These are phyloP conservation scores for Zaprionus bogoriensis DNA, from an alignment of 2,888 invertebrate genomes.

Conservation along the genomic window DNA sequence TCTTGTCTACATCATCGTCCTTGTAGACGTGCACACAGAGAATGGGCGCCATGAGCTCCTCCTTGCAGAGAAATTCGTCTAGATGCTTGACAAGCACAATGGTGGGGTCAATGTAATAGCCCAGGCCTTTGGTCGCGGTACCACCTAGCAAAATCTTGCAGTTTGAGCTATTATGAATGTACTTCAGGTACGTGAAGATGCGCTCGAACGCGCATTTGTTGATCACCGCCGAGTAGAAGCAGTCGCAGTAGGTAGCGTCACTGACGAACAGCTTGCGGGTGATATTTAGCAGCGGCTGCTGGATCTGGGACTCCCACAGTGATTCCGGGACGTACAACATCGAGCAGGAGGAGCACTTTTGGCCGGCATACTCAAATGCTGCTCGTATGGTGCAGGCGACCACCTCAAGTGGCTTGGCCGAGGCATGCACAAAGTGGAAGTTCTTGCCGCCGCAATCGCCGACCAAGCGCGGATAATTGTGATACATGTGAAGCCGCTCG, in stretches of 20 bases:
- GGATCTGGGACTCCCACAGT: constrained; percentile 85
- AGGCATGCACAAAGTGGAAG: constrained; percentile 96
- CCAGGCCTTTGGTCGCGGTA: constrained; percentile 89
- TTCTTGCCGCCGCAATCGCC: constrained; percentile 99
- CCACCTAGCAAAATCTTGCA: constrained; percentile 93
- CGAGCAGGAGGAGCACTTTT: constrained; percentile 99
- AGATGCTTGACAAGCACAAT: constrained; percentile 93
- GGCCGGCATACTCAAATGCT: constrained; percentile 97
- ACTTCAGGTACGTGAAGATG: constrained; percentile 92
- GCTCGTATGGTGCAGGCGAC: constrained; percentile 92
- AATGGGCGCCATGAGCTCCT: constrained; percentile 98
- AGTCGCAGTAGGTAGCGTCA: constrained; percentile 89
- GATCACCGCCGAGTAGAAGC: constrained; percentile 97
- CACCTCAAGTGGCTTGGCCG: constrained; percentile 92
- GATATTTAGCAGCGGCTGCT: constrained; percentile 87
- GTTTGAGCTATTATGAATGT: constrained; percentile 84
- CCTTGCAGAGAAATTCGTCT: constrained; percentile 90
- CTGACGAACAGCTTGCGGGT: constrained; percentile 91
- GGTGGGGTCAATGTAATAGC: constrained; percentile 97
- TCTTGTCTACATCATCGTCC: constrained; percentile 87
- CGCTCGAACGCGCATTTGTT: constrained; percentile 94
- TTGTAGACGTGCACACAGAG: constrained; percentile 94
- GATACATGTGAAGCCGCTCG: constrained; percentile 90
- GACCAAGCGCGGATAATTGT: constrained; percentile 94
- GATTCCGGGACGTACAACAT: constrained; percentile 96